Percentiles rank a stretch among this genome's conserved stretches.
Conservation (phyloP, 37 sponge, comb jelly and placozoan genomes). For the Aplysina aerophoba region DNA sequence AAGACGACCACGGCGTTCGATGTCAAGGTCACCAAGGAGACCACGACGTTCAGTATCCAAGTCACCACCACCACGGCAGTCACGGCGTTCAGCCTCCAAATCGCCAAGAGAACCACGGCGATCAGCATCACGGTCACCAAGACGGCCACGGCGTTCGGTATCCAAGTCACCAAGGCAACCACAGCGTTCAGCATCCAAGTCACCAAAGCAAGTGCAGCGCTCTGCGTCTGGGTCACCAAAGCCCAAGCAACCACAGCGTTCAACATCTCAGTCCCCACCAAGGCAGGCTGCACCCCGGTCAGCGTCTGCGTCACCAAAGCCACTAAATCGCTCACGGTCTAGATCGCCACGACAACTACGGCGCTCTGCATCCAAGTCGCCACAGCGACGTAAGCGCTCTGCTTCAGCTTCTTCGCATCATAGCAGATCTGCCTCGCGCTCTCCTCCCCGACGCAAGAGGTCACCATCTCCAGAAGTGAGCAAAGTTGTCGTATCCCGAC, state of each 20-base stretch:
- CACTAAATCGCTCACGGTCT: too few species aligned
- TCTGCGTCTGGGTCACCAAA: constrained; percentile 39
- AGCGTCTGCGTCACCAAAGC: not conserved
- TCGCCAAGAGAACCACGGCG: not conserved
- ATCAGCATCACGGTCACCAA: not conserved
- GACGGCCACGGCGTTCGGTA: not conserved
- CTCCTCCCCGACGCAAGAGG: constrained; percentile 16
- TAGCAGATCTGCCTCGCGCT: not conserved
- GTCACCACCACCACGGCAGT: too few species aligned
- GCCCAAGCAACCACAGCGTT: not conserved
- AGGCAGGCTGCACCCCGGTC: not conserved
- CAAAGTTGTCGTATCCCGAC: constrained; percentile 70
- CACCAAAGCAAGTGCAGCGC: not conserved
- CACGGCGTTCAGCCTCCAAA: not conserved
- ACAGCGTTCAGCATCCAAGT: constrained; percentile 39
- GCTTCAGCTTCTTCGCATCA: not conserved
- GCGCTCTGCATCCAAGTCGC: not conserved
- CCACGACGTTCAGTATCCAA: too few species aligned
- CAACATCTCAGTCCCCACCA: not conserved
- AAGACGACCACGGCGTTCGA: not conserved
- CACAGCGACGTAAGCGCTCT: not conserved
- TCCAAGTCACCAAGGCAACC: constrained; percentile 20
- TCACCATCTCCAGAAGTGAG: constrained; percentile 56
- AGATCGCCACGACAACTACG: too few species aligned
- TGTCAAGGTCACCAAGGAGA: not conserved